Conservation (phyloP, 2,113 vertebrate genomes). For the Sander vitreus region DNA sequence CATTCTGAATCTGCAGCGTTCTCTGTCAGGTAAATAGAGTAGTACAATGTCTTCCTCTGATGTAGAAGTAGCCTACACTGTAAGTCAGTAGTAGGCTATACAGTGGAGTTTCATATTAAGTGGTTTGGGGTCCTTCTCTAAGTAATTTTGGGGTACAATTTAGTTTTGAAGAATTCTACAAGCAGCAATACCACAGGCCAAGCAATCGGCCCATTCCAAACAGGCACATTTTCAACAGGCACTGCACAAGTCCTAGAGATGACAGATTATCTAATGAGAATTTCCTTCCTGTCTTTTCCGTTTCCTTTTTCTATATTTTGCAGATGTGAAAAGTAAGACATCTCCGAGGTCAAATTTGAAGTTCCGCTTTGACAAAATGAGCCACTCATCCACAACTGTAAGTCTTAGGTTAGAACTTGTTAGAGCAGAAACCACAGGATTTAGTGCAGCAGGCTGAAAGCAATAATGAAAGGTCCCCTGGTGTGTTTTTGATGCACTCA, state of each 20-base stretch:
- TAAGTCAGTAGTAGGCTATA: no score
- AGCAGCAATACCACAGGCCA: no score
- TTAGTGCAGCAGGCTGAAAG: neutral
- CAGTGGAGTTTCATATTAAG: no score
- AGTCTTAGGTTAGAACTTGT: constrained; percentile 56
- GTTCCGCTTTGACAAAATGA: constrained; percentile 97
- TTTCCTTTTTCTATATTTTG: constrained; percentile 10
- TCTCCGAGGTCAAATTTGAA: constrained; percentile 96
- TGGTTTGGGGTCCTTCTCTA: no score
- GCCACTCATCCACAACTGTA: constrained; percentile 88
- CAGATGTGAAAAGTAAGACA: constrained; percentile 93
- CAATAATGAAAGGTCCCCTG: neutral
- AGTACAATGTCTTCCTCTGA: no score
- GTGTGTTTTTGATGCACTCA: constrained; percentile 1
- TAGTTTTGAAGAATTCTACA: no score
- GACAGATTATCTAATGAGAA: neutral
- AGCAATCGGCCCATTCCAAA: no score
- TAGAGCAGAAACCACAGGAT: neutral
- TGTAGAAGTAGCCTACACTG: no score
- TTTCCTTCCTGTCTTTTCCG: neutral
- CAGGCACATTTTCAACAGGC: no score
- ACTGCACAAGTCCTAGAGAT: neutral
- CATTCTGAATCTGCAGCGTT: no score
- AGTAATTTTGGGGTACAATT: no score
- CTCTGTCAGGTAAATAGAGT: no score